Conservation (phyloP, 2,113 vertebrate species). For the Perca flavescens region DNA sequence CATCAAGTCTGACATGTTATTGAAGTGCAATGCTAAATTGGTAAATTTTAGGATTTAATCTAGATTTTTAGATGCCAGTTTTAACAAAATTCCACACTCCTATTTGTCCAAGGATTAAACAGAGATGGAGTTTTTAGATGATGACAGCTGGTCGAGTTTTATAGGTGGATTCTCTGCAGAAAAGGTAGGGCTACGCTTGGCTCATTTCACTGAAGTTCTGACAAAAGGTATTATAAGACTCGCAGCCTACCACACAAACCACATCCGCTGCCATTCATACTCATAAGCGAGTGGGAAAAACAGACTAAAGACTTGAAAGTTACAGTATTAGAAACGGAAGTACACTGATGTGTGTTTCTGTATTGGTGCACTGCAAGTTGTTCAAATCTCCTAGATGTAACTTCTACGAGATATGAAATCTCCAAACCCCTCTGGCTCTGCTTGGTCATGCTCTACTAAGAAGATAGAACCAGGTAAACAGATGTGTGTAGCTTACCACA, state of each 20-base stretch:
- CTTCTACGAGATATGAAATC: conserved; percentile 40
- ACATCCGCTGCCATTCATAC: neutral
- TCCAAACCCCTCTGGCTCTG: conserved; percentile 31
- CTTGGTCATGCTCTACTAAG: conserved; percentile 59
- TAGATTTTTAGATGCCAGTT: neutral
- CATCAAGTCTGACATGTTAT: neutral
- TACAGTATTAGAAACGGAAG: neutral
- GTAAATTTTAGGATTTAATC: neutral
- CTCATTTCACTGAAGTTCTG: neutral
- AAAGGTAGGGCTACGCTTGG: neutral
- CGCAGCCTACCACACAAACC: neutral
- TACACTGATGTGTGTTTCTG: neutral
- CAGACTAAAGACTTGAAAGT: neutral
- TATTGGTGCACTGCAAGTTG: conserved; percentile 5
- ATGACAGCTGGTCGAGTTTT: neutral
- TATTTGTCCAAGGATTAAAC: neutral
- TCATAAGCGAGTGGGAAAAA: neutral
- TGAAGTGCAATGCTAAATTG: neutral
- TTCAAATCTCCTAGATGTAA: conserved; percentile 43
- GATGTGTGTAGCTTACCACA: conserved; percentile 50
- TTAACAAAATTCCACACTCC: neutral
- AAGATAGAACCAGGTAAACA: conserved; percentile 56
- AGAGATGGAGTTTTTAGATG: neutral
- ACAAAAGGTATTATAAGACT: neutral
- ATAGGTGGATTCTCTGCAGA: neutral